Conservation (phyloP, 2,113 vertebrate genomes). For the Grantiella picta region DNA sequence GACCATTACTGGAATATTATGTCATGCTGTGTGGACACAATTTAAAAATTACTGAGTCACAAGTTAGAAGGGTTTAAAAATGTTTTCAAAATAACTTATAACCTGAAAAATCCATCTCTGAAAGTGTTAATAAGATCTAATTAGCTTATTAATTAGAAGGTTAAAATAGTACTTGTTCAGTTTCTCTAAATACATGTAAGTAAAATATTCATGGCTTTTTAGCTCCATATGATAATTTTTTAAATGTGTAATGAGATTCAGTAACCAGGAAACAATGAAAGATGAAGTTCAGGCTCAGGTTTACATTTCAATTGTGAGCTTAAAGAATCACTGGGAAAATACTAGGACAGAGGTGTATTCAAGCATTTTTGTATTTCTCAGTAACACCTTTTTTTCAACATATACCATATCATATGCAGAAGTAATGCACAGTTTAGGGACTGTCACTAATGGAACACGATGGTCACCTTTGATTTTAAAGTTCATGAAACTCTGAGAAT, state of each 20-base stretch:
- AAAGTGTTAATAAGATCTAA: background rate
- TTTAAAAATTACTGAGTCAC: background rate
- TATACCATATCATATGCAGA: background rate
- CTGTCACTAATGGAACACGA: background rate
- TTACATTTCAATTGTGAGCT: background rate
- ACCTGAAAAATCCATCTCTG: background rate
- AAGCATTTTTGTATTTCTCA: background rate
- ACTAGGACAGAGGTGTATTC: background rate
- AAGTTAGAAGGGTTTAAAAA: background rate
- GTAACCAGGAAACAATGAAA: background rate
- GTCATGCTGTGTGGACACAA: background rate
- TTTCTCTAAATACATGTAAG: background rate
- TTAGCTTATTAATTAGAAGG: background rate
- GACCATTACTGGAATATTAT: background rate
- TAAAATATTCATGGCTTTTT: background rate
- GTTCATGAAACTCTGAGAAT: background rate
- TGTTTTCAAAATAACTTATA: background rate
- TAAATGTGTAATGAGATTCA: background rate
- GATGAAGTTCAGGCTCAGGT: background rate
- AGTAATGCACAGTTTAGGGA: background rate
- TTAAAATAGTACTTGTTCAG: background rate
- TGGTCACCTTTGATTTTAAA: background rate
- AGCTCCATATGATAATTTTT: background rate
- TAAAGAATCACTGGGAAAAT: background rate
- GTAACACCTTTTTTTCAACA: background rate